phyloP scores from a whole-genome alignment of 2,113 vertebrate species.

The Epinephelus fuscoguttatus region DNA sequence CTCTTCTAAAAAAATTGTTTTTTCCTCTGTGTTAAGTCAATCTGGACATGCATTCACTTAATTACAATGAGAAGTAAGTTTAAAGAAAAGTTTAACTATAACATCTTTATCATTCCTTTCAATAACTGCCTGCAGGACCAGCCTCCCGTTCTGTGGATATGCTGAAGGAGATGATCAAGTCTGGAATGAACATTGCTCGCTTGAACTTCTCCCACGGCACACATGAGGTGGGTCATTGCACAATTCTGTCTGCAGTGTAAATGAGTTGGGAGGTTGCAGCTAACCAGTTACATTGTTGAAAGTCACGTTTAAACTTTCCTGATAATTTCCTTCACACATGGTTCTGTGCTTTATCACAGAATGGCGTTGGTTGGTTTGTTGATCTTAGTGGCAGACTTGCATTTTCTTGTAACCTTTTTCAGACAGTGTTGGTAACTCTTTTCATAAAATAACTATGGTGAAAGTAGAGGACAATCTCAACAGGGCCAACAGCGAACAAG shows the following conservation, averaged over 20 bases:
- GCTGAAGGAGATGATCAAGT: slow-evolving; percentile 98
- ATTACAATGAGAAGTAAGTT: background rate
- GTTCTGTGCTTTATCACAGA: slow-evolving; percentile 56
- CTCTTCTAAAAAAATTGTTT: background rate
- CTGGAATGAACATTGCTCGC: slow-evolving; percentile 98
- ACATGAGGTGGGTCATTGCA: slow-evolving; percentile 88
- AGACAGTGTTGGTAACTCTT: background rate
- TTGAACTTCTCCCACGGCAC: slow-evolving; percentile 98
- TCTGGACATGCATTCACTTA: background rate
- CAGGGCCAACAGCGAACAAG: background rate
- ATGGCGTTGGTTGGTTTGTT: background rate
- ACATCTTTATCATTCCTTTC: background rate
- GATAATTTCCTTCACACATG: slow-evolving; percentile 20
- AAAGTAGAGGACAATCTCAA: background rate
- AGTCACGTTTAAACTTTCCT: slow-evolving; percentile 19
- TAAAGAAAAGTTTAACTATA: background rate
- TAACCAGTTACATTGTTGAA: slow-evolving; percentile 13
- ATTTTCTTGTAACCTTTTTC: slow-evolving; percentile 9
- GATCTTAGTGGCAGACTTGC: slow-evolving; percentile 1
- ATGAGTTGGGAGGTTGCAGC: background rate
- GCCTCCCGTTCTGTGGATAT: slow-evolving; percentile 93
- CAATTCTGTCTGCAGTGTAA: background rate
- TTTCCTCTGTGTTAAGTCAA: too few relatives aligned
- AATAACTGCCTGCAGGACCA: slow-evolving; percentile 85
- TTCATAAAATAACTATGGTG: background rate